phyloP scores from a whole-genome alignment of 2,797 vertebrate species.

The Gymnothorax reevesii region DNA sequence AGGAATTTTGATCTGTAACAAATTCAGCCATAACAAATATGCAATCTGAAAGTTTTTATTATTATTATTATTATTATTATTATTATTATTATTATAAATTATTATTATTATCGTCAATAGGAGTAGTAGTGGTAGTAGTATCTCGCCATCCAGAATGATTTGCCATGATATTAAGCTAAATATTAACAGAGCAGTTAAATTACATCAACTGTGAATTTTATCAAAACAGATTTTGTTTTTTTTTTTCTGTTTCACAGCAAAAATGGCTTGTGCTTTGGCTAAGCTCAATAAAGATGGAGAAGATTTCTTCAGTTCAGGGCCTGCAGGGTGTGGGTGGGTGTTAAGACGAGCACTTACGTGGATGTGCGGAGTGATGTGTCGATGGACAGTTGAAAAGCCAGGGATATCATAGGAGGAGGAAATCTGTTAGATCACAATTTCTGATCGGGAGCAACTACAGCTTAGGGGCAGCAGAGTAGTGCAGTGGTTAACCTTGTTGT shows the following conservation, averaged over 20 bases:
- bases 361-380: not conserved
- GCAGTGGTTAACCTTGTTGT: too few species aligned
- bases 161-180: too few species aligned
- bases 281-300: not conserved
- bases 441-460: not conserved
- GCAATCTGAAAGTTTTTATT: not conserved
- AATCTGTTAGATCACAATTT: not conserved
- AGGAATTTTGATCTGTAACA: not conserved
- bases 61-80: not conserved
- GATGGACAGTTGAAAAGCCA: not conserved
- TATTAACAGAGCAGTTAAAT: not conserved
- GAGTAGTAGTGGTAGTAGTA: too few species aligned
- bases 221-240: not conserved
- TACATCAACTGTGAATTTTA: not conserved
- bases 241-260: not conserved
- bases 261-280: not conserved
- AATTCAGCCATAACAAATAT: not conserved
- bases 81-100: not conserved
- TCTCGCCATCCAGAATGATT: too few species aligned
- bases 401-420: not conserved
- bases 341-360: not conserved
- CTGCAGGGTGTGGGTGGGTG: not conserved
- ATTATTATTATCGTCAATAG: too few species aligned
- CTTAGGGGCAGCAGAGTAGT: too few species aligned
- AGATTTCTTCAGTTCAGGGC: not conserved